A percentile compares a stretch with the other conserved stretches of the same genome.
These are phyloP conservation scores for Amphipyra berbera DNA, from an alignment of 2,888 invertebrate species.

Conservation along the genomic window DNA sequence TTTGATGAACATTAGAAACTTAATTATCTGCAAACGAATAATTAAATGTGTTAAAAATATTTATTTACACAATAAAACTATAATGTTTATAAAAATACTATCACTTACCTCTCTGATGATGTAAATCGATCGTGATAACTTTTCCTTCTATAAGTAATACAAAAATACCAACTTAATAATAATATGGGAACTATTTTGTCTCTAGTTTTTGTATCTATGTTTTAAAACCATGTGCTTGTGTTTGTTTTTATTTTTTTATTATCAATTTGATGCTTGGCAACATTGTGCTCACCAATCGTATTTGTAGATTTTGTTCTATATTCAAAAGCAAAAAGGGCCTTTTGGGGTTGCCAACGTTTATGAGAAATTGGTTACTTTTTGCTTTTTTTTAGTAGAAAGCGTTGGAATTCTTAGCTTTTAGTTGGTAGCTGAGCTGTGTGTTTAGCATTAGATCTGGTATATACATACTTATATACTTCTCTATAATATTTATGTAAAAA, in stretches of 20 bases:
- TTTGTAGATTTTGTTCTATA: conserved; percentile 67
- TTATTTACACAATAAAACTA: too few relatives aligned
- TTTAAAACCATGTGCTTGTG: conserved; percentile 84
- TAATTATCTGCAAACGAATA: too few relatives aligned
- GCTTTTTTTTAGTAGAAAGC: conserved; percentile 84
- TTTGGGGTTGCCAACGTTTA: conserved; percentile 59
- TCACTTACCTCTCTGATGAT: neutral
- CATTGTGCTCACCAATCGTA: conserved; percentile 86
- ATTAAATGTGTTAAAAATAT: too few relatives aligned
- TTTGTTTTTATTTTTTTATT: conserved; percentile 85
- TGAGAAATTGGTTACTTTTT: conserved; percentile 74
- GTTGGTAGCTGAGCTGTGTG: conserved; percentile 83
- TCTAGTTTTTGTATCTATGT: conserved; percentile 63
- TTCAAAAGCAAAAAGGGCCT: conserved; percentile 81
- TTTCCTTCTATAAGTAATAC: conserved; percentile 15
- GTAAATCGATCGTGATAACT: neutral
- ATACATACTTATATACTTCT: conserved; percentile 68
- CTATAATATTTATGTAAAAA: conserved; percentile 69
- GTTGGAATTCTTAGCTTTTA: conserved; percentile 81
- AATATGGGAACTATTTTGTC: conserved; percentile 61
- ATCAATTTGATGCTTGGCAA: conserved; percentile 90
- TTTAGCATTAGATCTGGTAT: conserved; percentile 64
- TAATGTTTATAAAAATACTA: too few relatives aligned
- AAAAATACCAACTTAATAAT: conserved; percentile 10
- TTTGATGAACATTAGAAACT: too few relatives aligned